Percentiles rank a stretch among this genome's conserved stretches.
Evolutionary conservation across 1,140 invertebrate genomes (phyloP).

Genomic region (Cepaea nemoralis): DNA sequence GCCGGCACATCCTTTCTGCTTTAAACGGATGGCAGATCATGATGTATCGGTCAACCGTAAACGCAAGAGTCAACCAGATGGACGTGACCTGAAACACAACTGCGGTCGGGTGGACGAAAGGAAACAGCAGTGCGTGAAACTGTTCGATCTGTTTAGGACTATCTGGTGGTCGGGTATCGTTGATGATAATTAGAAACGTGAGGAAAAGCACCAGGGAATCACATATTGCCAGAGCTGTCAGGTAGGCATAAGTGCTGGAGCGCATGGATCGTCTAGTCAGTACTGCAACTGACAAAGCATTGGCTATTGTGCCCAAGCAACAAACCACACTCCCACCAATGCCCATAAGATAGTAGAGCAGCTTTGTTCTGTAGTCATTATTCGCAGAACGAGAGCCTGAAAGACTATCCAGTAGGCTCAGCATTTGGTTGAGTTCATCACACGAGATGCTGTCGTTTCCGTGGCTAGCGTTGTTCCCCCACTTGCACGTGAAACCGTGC

Average conservation of each 20-base stretch:
- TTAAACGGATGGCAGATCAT: slow-evolving; percentile 72
- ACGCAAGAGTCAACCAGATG: slow-evolving; percentile 71
- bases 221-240: slow-evolving; percentile 67
- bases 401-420: neutral
- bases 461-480: neutral
- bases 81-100: slow-evolving; percentile 70
- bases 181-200: slow-evolving; percentile 58
- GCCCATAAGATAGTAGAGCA: slow-evolving; percentile 67
- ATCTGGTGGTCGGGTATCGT: slow-evolving; percentile 58
- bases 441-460: neutral
- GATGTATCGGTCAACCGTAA: slow-evolving; percentile 71
- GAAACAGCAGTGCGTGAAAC: slow-evolving; percentile 64
- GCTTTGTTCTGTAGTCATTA: slow-evolving; percentile 27
- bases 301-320: slow-evolving; percentile 67
- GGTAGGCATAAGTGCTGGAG: slow-evolving; percentile 69
- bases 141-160: slow-evolving; percentile 43
- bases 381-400: neutral
- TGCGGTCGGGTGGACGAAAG: slow-evolving; percentile 65
- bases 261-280: slow-evolving; percentile 66
- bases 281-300: slow-evolving; percentile 68
- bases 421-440: neutral
- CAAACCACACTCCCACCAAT: slow-evolving; percentile 65
- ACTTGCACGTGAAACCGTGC: neutral
- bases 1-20: slow-evolving; percentile 66
- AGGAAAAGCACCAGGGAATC: slow-evolving; percentile 66